Conservation (phyloP, 2,797 vertebrate genomes). For the Xiphorhynchus erythropygius region DNA sequence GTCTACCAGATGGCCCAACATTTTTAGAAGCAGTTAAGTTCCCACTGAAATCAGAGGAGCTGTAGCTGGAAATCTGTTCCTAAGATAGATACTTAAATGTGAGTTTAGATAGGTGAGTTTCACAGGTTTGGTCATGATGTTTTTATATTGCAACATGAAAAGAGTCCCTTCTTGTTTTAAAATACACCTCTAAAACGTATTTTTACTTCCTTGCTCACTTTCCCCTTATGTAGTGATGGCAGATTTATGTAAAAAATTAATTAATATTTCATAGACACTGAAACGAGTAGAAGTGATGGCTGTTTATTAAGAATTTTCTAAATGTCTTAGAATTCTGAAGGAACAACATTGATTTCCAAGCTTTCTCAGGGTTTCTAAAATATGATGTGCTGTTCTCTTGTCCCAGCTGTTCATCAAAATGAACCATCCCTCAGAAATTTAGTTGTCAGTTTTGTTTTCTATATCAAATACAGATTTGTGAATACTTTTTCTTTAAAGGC, state of each 20-base stretch:
- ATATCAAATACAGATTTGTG: background rate
- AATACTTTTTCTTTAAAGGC: background rate
- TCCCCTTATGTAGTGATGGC: background rate
- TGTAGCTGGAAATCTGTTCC: background rate
- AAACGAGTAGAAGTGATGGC: background rate
- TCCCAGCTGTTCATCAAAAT: background rate
- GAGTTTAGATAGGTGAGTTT: background rate
- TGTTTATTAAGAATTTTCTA: background rate
- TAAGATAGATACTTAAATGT: background rate
- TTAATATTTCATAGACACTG: background rate
- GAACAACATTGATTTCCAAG: background rate
- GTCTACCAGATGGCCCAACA: background rate
- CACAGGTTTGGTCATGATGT: background rate
- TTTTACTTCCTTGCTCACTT: background rate
- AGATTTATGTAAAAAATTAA: background rate
- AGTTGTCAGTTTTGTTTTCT: background rate
- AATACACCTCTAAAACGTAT: background rate
- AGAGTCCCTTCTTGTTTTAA: background rate
- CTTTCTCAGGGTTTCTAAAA: background rate
- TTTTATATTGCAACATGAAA: background rate
- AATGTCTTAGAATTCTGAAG: background rate
- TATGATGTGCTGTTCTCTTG: background rate
- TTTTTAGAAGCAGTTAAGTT: slow-evolving; percentile 12
- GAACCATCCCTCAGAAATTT: background rate
- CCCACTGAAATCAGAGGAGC: background rate